These are phyloP conservation scores for Leucoraja erinaceus DNA, from an alignment of 2,113 vertebrate species.

Conservation along the genomic window DNA sequence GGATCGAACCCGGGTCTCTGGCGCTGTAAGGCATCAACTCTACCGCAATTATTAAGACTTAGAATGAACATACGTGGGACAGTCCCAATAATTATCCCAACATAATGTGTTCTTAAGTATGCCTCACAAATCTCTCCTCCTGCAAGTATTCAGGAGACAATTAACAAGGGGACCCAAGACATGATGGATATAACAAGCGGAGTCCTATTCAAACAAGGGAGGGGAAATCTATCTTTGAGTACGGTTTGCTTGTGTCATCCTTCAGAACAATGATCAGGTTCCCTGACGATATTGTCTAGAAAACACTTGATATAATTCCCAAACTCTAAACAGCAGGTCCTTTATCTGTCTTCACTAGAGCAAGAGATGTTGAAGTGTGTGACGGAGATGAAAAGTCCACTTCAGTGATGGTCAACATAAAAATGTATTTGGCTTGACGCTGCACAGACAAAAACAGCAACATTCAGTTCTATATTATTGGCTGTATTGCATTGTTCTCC, in stretches of 20 bases:
- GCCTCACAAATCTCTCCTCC: background rate
- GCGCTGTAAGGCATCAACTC: no score
- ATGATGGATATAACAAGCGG: constrained; percentile 1
- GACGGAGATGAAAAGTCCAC: background rate
- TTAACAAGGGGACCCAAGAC: background rate
- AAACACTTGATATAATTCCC: background rate
- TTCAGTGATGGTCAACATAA: background rate
- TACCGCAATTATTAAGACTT: background rate
- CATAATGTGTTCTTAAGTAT: background rate
- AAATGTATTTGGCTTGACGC: background rate
- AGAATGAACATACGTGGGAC: background rate
- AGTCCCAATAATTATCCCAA: background rate
- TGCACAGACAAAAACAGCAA: background rate
- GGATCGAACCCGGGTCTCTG: no score
- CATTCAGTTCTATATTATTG: background rate
- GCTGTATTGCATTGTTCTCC: background rate
- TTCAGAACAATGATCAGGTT: background rate
- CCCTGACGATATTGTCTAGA: background rate
- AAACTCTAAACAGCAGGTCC: background rate
- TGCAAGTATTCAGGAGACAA: background rate
- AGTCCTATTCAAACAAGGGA: background rate
- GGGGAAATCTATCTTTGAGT: background rate
- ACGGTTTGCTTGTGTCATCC: background rate
- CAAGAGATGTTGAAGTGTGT: background rate
- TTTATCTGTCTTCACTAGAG: background rate